A percentile compares a stretch with the other conserved stretches of the same genome.
Conservation (phyloP, 30 jellyfish, hydroid and myxozoan genomes). For the Morbakka virulenta region DNA sequence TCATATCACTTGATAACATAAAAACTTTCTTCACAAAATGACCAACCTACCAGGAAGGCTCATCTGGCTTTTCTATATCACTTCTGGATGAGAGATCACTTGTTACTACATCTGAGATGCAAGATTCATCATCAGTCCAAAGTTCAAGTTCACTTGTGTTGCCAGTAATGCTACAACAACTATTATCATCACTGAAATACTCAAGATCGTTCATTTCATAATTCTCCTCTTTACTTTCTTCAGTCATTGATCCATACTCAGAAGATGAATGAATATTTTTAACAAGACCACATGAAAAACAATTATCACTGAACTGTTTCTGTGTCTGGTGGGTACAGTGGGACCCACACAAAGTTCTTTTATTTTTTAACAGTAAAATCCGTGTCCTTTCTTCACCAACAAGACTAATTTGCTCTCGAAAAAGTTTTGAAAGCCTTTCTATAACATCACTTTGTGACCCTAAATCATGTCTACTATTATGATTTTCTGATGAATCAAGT, state of each 20-base stretch:
- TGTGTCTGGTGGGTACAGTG: too few species aligned
- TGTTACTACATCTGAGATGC: neutral
- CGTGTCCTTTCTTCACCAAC: constrained; percentile 12
- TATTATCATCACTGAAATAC: constrained; percentile 14
- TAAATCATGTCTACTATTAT: too few species aligned
- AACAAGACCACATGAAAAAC: constrained; percentile 45
- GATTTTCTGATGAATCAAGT: neutral
- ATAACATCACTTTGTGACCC: constrained; percentile 7
- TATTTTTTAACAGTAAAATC: neutral
- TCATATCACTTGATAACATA: too few species aligned
- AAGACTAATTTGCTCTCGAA: constrained; percentile 17
- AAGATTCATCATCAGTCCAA: neutral
- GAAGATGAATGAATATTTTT: constrained; percentile 24
- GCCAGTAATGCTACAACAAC: constrained; percentile 11
- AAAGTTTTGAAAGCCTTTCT: constrained; percentile 22
- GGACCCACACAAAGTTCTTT: too few species aligned
- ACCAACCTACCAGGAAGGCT: neutral
- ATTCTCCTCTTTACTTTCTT: neutral
- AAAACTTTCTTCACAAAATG: neutral
- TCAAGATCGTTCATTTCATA: neutral
- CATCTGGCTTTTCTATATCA: neutral
- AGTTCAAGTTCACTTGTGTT: neutral
- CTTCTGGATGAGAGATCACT: neutral
- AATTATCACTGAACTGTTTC: too few species aligned
- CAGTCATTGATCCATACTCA: constrained; percentile 60